Base-by-base conservation (phyloP, 1,140 invertebrate species). In the Drosophila virilis region DNA sequence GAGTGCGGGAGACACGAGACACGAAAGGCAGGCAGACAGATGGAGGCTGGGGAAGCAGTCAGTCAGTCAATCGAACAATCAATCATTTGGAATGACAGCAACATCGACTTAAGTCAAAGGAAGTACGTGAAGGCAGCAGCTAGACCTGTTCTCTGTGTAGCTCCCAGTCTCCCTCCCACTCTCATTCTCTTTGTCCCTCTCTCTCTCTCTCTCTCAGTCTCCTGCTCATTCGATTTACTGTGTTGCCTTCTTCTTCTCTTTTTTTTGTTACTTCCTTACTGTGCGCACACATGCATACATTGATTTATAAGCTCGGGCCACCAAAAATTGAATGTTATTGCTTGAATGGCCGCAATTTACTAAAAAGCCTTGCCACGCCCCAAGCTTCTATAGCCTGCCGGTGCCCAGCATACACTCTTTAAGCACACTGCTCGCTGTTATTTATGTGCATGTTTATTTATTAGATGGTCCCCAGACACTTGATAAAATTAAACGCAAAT, bases 321-420 rank as follows among this genome's bases (percentile, higher is more conserved):
- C 83, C 82, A 88, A 86, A 86, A 86, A 86, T 88, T 88, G 83
- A 88, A 86, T 86, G 82, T 86, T 86, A 86, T 86, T 86, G 82
- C 82, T 79, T 86, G 65, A 86, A 86, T 86, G 84, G 83, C 84
- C 82, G 69, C 82, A 86, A 86, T 86, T 86, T 88, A 86, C 51
- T 86, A 88, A 86, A 86, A 88, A 86, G 82, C 83, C 45, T 57
- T 28, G 32, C 48, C 50, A 42, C 45, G 13, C 40, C 35, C 62
- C 13, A 17, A 10, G 12, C 42, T 7, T 28, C 22, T 5, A 5
- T 5, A 28, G 13, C 38, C 1, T 5, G 48, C 48, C 6, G 3
- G 1, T 9, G 5, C 48, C 12, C n/a, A 10, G 10, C 8, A 13
- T n/a, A 22, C 32, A 42, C 9, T 22, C 43, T 13, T 37, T 52